These are phyloP conservation scores for Cydia amplana DNA, from an alignment of 1,140 invertebrate species.

Conservation along the genomic window DNA sequence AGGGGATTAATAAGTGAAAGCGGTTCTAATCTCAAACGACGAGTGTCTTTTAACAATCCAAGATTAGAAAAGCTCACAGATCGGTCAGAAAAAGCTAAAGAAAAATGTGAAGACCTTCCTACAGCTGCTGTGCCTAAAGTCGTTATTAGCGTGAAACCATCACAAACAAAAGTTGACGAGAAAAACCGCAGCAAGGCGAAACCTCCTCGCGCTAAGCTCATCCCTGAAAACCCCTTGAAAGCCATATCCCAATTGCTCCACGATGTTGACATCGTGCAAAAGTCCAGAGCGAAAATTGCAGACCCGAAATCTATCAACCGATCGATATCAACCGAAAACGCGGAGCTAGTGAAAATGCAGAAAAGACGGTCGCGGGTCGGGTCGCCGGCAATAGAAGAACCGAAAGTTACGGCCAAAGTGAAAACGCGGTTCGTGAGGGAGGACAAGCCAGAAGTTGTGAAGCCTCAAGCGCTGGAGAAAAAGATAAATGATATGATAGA, in stretches of 20 bases:
- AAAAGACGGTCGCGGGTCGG: slow-evolving; percentile 10
- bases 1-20: slow-evolving; percentile 48
- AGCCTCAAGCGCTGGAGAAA: slow-evolving; percentile 41
- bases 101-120: slow-evolving; percentile 37
- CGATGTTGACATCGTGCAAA: slow-evolving; percentile 66
- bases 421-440: not conserved
- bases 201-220: slow-evolving; percentile 35
- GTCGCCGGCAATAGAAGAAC: not conserved
- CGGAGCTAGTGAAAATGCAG: not conserved
- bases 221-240: slow-evolving; percentile 61
- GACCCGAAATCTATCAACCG: slow-evolving; percentile 47
- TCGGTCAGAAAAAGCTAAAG: slow-evolving; percentile 33
- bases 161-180: slow-evolving; percentile 43
- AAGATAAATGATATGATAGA: slow-evolving; percentile 63
- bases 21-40: slow-evolving; percentile 63
- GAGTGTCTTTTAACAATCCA: slow-evolving; percentile 52
- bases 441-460: slow-evolving; percentile 37
- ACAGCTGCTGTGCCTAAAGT: slow-evolving; percentile 54
- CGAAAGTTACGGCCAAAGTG: not conserved
- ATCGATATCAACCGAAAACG: slow-evolving; percentile 25
- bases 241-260: slow-evolving; percentile 69
- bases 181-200: slow-evolving; percentile 46
- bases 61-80: slow-evolving; percentile 52
- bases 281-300: slow-evolving; percentile 47
- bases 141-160: slow-evolving; percentile 56